Percentiles rank a stretch among this genome's conserved stretches.
phyloP scores from a whole-genome alignment of 2,113 vertebrate species.

The Phyllopteryx taeniolatus region DNA sequence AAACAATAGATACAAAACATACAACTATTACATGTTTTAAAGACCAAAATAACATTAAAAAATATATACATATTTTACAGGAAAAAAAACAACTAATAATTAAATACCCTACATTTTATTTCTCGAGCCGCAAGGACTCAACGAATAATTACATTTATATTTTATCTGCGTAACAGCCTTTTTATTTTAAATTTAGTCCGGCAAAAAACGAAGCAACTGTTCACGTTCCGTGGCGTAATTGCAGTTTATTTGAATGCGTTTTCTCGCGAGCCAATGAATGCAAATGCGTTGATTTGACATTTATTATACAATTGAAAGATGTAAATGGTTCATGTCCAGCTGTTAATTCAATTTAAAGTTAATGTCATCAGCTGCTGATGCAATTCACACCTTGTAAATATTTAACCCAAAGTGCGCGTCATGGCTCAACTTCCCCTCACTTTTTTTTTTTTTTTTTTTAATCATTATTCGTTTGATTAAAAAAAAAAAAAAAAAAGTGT shows the following conservation, averaged over 20 bases:
- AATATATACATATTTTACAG: no score
- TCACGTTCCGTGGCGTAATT: neutral
- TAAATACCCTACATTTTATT: no score
- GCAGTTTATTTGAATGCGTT: neutral
- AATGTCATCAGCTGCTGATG: slow-evolving; percentile 61
- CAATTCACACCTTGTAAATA: slow-evolving; percentile 55
- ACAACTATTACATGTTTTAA: no score
- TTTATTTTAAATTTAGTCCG: no score
- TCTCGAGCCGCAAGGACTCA: no score
- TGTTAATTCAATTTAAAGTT: slow-evolving; percentile 54
- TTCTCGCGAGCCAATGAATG: neutral
- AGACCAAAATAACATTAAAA: no score
- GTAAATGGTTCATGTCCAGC: no score
- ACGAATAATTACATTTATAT: no score
- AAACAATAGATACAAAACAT: no score
- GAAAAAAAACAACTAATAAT: no score
- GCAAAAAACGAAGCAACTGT: neutral
- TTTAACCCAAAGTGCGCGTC: slow-evolving; percentile 34
- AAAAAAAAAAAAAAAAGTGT: neutral
- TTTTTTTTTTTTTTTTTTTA: neutral
- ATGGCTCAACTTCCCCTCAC: neutral
- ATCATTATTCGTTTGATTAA: no score
- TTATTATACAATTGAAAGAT: neutral
- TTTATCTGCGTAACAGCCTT: no score
- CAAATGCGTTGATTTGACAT: neutral